These are phyloP conservation scores for Nipponacmea schrenckii DNA, from an alignment of 2,888 invertebrate genomes.

Conservation along the genomic window DNA sequence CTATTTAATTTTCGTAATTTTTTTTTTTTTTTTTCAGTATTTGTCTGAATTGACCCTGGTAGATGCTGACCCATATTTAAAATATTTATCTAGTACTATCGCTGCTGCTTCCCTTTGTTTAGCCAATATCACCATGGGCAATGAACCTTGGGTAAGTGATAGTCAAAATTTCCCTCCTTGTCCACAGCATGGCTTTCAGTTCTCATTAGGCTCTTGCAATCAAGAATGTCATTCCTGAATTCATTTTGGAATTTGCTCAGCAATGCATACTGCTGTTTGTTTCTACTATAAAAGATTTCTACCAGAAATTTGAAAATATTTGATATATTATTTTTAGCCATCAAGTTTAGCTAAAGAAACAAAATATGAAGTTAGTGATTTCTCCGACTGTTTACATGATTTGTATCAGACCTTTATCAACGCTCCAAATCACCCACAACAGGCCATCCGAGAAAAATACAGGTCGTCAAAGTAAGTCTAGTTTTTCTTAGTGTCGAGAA, in stretches of 20 bases:
- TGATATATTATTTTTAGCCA: conserved; percentile 38
- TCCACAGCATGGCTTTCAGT: background rate
- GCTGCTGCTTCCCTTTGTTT: conserved; percentile 85
- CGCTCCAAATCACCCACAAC: conserved; percentile 78
- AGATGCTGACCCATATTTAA: conserved; percentile 86
- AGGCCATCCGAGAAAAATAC: conserved; percentile 91
- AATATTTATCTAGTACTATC: conserved; percentile 83
- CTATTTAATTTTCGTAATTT: too few species aligned
- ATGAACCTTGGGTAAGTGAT: conserved; percentile 62
- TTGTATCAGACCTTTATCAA: conserved; percentile 78
- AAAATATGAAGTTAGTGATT: conserved; percentile 77
- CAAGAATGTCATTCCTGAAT: too few species aligned
- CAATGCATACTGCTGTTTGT: too few species aligned
- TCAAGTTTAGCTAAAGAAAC: conserved; percentile 74
- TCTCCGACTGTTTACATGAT: conserved; percentile 77
- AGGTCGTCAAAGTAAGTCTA: conserved; percentile 70
- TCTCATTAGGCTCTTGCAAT: too few species aligned
- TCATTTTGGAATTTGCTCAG: too few species aligned
- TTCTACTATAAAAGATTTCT: too few species aligned
- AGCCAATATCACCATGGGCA: conserved; percentile 78
- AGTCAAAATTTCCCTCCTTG: too few species aligned
- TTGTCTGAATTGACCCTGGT: conserved; percentile 85
- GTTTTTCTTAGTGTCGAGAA: conserved; percentile 22
- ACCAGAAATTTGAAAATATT: too few species aligned
- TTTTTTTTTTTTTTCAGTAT: conserved; percentile 70